Conservation (phyloP, 2,797 vertebrate species). For the Sebastolobus altivelis region DNA sequence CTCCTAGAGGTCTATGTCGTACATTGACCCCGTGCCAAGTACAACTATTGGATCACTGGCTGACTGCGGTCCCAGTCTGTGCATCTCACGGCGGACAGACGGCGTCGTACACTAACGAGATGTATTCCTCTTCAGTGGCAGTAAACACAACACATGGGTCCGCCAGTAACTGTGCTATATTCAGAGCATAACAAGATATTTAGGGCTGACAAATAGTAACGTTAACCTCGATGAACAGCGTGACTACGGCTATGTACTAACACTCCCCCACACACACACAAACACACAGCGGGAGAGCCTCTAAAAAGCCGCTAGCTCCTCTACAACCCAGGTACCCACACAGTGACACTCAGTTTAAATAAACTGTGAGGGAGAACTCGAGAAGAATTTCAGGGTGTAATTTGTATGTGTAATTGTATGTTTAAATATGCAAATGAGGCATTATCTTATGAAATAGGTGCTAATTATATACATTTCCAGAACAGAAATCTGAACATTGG, state of each 20-base stretch:
- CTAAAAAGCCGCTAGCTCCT: neutral
- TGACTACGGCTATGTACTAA: neutral
- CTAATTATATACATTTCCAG: too few species aligned
- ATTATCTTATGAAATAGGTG: too few species aligned
- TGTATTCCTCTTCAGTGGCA: neutral
- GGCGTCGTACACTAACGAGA: neutral
- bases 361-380: neutral
- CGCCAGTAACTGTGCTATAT: too few species aligned
- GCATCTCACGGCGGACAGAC: neutral
- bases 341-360: neutral
- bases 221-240: neutral
- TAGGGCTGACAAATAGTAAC: neutral
- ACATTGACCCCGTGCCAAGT: neutral
- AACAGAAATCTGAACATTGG: too few species aligned
- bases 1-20: neutral
- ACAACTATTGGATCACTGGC: neutral
- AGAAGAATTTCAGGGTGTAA: neutral
- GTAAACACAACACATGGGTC: too few species aligned
- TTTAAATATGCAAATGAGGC: too few species aligned
- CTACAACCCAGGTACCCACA: neutral
- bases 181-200: neutral
- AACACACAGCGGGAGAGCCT: neutral
- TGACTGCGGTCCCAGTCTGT: neutral
- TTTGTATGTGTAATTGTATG: neutral
- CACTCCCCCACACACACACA: neutral